These are phyloP conservation scores for Tribolium freemani DNA, from an alignment of 2,888 invertebrate species.

Conservation along the genomic window DNA sequence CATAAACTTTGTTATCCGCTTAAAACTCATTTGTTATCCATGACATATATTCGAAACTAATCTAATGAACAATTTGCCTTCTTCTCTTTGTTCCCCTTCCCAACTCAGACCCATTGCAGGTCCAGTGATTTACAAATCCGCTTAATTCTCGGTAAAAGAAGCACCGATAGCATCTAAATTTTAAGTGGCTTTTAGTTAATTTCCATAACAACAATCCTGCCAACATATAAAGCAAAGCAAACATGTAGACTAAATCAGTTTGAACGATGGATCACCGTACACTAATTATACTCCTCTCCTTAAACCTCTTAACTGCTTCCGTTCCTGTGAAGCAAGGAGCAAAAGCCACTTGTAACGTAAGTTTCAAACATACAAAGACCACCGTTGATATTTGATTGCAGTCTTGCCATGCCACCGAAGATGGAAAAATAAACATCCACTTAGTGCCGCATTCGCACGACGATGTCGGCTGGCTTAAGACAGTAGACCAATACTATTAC, in stretches of 20 bases:
- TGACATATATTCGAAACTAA: too few species aligned
- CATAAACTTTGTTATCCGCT: too few species aligned
- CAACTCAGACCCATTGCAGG: not conserved
- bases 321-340: constrained; percentile 3
- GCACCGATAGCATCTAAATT: not conserved
- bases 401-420: constrained; percentile 21
- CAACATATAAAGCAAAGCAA: not conserved
- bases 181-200: not conserved
- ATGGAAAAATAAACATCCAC: constrained; percentile 77
- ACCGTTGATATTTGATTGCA: not conserved
- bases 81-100: not conserved
- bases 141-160: not conserved
- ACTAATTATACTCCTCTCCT: constrained; percentile 12
- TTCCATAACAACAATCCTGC: not conserved
- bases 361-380: not conserved
- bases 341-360: constrained; percentile 30
- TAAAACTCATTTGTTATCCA: too few species aligned
- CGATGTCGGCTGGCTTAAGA: constrained; percentile 93
- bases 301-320: constrained; percentile 5
- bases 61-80: constrained; percentile 7
- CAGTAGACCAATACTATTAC: constrained; percentile 90
- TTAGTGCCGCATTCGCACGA: constrained; percentile 88
- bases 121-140: not conserved
- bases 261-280: constrained; percentile 16
- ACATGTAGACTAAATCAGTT: constrained; percentile 6